Conservation (phyloP, 2,797 vertebrate genomes). For the Sebastiscus albofasciatus region DNA sequence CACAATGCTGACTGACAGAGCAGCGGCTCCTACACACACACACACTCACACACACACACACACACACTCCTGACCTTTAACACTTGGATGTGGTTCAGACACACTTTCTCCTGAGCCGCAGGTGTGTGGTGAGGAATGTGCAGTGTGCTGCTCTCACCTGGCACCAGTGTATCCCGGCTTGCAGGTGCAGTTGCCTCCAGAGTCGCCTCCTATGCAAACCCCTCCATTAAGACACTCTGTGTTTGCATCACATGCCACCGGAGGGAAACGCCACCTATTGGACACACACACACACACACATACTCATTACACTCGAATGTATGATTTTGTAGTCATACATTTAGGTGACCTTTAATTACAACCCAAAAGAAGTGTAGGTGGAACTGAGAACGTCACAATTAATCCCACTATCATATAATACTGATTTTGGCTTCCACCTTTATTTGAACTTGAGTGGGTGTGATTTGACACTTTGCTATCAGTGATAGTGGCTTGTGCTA, state of each 20-base stretch:
- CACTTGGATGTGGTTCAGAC: conserved; percentile 10
- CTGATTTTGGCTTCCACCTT: background rate
- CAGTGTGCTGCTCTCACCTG: conserved; percentile 81
- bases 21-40: background rate
- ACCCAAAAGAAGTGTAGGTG: background rate
- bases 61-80: background rate
- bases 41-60: background rate
- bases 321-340: background rate
- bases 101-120: background rate
- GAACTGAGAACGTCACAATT: background rate
- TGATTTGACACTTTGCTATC: background rate
- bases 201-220: conserved; percentile 79
- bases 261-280: conserved; percentile 87
- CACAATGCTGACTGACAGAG: conserved; percentile 54
- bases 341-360: background rate
- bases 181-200: conserved; percentile 93
- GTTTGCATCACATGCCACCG: conserved; percentile 84
- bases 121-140: conserved; percentile 1
- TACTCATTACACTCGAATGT: background rate
- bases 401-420: background rate
- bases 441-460: background rate
- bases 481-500: background rate
- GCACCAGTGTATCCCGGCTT: conserved; percentile 85
- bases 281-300: conserved; percentile 33
- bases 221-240: conserved; percentile 86